Evolutionary conservation across 1,140 invertebrate genomes (phyloP), one percentile per base, ranked within the genome.

Genomic region (Stenopsyche tienmushanensis): DNA sequence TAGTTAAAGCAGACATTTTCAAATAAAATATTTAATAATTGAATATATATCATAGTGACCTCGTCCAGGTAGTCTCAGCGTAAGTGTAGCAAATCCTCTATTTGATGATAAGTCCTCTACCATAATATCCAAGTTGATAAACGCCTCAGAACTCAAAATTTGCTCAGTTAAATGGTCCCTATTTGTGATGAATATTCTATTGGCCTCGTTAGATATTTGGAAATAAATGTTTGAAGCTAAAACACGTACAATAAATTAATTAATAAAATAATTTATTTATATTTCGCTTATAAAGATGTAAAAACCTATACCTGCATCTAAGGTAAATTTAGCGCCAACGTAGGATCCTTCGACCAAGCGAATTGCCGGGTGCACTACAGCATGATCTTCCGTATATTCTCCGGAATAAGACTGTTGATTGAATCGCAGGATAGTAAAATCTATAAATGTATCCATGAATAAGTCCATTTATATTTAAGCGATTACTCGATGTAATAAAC

Each of bases 201-300:
- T 15, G 7, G 17, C 17, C 1, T 23, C 17, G 25, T 34, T 7
- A 1, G 25, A 7, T 2, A 52, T 42, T 8, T 50, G 1, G 21
- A 62, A 62, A 44, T 29, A 52, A 7, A 8, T 13, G 2, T 9
- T 34, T 1, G 9, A 3, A 10, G 49, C 59, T 62, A 45, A 25
- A 60, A 60, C 21, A n/a, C n/a, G 17, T 26, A 44, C n/a, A 34
- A 34, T 34, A 34, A 34, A 34, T 18, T 58, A 29, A 58, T 42
- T 21, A 7, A 42, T 17, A 20, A 58, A 3, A 17, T 5, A 13
- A 25, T 42, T 42, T 20, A 44, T 45, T n/a, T 45, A 20, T 21
- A 20, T 8, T 23, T n/a, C 8, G 17, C 23, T 21, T 20, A 41
- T 18, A 39, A 18, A 57, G 2, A 39, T 1, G 17, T 53, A 53